Conservation (phyloP, 2,113 vertebrate genomes). For the Aptenodytes forsteri region DNA sequence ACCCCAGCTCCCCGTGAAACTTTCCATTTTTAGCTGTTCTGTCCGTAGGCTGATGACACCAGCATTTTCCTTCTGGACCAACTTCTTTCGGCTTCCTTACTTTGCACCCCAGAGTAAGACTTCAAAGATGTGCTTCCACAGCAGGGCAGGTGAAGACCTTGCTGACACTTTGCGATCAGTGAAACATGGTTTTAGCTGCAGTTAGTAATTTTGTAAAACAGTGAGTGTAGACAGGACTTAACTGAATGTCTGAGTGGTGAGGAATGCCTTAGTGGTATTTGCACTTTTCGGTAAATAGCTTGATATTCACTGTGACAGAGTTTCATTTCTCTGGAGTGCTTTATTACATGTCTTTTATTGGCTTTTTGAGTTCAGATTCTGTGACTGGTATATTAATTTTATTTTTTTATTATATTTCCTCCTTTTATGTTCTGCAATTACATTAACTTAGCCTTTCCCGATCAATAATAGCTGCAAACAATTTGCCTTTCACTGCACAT, state of each 20-base stretch:
- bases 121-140: neutral
- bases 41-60: neutral
- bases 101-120: neutral
- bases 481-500: conserved; percentile 28
- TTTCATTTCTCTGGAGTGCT: neutral
- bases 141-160: neutral
- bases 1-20: conserved; percentile 37
- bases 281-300: neutral
- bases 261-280: neutral
- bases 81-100: neutral
- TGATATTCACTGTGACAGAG: neutral
- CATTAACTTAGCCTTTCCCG: conserved; percentile 4
- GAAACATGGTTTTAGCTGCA: neutral
- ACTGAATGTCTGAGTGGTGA: neutral
- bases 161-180: neutral
- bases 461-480: conserved; percentile 29
- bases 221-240: neutral
- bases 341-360: neutral
- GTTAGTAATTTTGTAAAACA: neutral
- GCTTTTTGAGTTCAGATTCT: neutral
- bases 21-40: conserved; percentile 71
- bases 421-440: neutral
- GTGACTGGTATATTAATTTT: neutral
- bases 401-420: conserved; percentile 4
- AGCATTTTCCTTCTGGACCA: conserved; percentile 28